These are phyloP conservation scores for Diceros bicornis DNA, from an alignment of 2,797 vertebrate genomes.

Conservation along the genomic window DNA sequence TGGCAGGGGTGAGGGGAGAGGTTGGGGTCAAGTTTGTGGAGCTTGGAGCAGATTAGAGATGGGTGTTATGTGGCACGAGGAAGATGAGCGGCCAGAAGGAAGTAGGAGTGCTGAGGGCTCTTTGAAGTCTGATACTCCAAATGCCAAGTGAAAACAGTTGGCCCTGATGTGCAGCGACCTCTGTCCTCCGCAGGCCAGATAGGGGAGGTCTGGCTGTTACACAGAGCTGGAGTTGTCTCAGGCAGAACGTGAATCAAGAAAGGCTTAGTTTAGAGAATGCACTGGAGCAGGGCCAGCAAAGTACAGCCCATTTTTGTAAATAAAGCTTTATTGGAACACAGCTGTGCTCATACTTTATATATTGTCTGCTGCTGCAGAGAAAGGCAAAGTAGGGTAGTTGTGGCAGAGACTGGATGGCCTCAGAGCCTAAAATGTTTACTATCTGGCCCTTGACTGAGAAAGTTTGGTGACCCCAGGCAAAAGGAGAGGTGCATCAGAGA, in stretches of 20 bases:
- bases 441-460: background rate
- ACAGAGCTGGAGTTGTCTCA: background rate
- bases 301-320: background rate
- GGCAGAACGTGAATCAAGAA: background rate
- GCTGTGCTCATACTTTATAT: background rate
- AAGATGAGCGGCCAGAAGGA: background rate
- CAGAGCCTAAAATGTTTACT: background rate
- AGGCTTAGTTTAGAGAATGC: background rate
- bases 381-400: background rate
- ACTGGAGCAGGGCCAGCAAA: background rate
- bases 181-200: background rate
- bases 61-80: too few relatives aligned
- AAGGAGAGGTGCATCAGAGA: too few relatives aligned
- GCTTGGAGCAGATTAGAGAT: background rate
- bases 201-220: background rate
- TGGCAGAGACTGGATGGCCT: background rate
- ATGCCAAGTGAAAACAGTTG: background rate
- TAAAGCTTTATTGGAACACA: background rate
- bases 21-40: background rate
- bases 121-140: background rate
- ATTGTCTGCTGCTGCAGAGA: background rate
- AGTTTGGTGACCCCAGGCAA: background rate
- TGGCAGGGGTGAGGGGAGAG: too few relatives aligned
- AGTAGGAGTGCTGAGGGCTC: rapidly evolving
- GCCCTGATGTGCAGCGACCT: background rate